phyloP scores from a whole-genome alignment of 2,888 invertebrate species.

The Aplocera efformata region DNA sequence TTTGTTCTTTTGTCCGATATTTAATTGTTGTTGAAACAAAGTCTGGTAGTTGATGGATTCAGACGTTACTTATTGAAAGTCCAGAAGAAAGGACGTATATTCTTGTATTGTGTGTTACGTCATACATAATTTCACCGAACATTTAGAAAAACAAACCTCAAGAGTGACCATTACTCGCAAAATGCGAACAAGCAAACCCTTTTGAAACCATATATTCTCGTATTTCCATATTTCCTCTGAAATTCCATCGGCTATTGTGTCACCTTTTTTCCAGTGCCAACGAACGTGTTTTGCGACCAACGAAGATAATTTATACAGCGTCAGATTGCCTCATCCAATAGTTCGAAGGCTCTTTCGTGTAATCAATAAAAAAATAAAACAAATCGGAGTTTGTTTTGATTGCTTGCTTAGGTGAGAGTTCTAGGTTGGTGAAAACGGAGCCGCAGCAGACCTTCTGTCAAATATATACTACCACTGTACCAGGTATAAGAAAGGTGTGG shows the following conservation, averaged over 20 bases:
- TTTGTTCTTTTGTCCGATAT: too few relatives aligned
- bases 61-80: too few relatives aligned
- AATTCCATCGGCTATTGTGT: constrained; percentile 7
- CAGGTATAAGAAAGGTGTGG: too few relatives aligned
- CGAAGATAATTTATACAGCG: constrained; percentile 13
- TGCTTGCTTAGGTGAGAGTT: too few relatives aligned
- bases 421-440: too few relatives aligned
- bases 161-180: constrained; percentile 9
- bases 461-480: too few relatives aligned
- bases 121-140: neutral
- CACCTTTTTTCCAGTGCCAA: constrained; percentile 5
- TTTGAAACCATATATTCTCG: constrained; percentile 7
- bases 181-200: constrained; percentile 14
- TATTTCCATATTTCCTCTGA: neutral
- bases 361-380: too few relatives aligned
- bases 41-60: too few relatives aligned
- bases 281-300: constrained; percentile 12
- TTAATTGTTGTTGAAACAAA: too few relatives aligned
- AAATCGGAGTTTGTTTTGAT: too few relatives aligned
- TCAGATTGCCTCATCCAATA: constrained; percentile 1
- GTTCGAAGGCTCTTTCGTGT: constrained; percentile 5
- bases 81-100: neutral
- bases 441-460: too few relatives aligned
- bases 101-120: too few relatives aligned
- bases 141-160: constrained; percentile 14